Evolutionary conservation across 2,797 vertebrate species (phyloP), one percentile per base, ranked within the genome.

Genomic region (Poliocrania exsul): DNA sequence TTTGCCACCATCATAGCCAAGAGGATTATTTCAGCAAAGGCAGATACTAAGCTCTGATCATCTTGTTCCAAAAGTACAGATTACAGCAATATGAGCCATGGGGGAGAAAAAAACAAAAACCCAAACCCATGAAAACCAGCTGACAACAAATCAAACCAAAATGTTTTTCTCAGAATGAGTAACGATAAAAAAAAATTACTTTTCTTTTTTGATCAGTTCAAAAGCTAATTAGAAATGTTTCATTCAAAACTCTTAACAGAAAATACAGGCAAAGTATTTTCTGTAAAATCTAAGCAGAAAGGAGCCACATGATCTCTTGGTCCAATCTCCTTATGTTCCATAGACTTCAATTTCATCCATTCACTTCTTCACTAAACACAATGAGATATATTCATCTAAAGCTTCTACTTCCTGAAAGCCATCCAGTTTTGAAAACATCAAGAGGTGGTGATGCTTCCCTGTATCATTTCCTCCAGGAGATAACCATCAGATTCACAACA

Each of bases 1-100:
- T 95, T 77, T 62, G 62, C 42, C 51, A 83, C 33, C 9, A 33
- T 17, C 28, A 5, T 8, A 79, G 35, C 47, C 44, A 79, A 72
- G 37, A 88, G 44, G 40, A 90, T 89, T 67, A 70, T 38, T 57
- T 60, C 62, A 73, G 40, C 28, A 58, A 70, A 62, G 37, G n/a
- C 46, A 88, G 47, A 71, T 26, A 69, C 3, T 61, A 58, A 92
- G 4, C 54, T 90, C 66, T 90, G 66, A 91, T 94, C 51, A 53
- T 77, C 47, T 60, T 75, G 23, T 84, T 81, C 62, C 62, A 90
- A 62, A 84, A 60, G 20, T 49, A 81, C 51, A 86, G 82, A 84
- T 78, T 88, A 89, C 38, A 58, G 65, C 35, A 88, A n/a, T 61
- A 58, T 46, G 40, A 93, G 20, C 40, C n/a, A 51, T 2, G 14